Evolutionary conservation across 2,797 vertebrate genomes (phyloP).

Genomic region (Catostomus latipinnis): DNA sequence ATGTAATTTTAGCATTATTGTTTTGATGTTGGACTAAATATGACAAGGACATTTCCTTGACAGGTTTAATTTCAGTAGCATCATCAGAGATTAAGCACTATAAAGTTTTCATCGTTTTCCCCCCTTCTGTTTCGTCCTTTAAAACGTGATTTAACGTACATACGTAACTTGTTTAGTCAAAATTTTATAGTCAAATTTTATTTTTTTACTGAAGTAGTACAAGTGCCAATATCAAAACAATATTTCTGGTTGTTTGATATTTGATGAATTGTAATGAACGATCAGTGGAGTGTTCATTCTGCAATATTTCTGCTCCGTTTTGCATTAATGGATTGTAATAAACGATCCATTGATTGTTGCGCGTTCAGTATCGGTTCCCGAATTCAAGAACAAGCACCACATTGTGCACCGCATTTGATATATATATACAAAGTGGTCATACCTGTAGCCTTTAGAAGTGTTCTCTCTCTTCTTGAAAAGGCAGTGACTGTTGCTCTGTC

Average conservation of each 20-base stretch:
- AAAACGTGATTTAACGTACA: background rate
- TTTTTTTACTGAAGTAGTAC: too few species aligned
- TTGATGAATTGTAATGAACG: too few species aligned
- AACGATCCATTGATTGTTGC: background rate
- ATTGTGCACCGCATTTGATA: background rate
- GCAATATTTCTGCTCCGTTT: too few species aligned
- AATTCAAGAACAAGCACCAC: too few species aligned
- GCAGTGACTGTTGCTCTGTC: slow-evolving; percentile 29
- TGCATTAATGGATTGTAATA: too few species aligned
- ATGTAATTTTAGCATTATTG: too few species aligned
- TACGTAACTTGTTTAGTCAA: background rate
- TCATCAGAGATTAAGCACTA: background rate
- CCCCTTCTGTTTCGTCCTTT: background rate
- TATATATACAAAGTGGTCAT: slow-evolving; percentile 11
- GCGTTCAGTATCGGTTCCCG: too few species aligned
- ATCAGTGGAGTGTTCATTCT: background rate
- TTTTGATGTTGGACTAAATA: too few species aligned
- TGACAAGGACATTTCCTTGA: too few species aligned
- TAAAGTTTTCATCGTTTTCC: background rate
- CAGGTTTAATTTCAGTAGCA: too few species aligned
- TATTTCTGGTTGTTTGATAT: too few species aligned
- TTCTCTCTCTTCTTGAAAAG: background rate
- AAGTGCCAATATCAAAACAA: background rate
- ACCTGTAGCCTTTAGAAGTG: slow-evolving; percentile 36
- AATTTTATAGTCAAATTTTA: too few species aligned